phyloP scores from a whole-genome alignment of 2,888 invertebrate genomes.

The Ligdia adustata region DNA sequence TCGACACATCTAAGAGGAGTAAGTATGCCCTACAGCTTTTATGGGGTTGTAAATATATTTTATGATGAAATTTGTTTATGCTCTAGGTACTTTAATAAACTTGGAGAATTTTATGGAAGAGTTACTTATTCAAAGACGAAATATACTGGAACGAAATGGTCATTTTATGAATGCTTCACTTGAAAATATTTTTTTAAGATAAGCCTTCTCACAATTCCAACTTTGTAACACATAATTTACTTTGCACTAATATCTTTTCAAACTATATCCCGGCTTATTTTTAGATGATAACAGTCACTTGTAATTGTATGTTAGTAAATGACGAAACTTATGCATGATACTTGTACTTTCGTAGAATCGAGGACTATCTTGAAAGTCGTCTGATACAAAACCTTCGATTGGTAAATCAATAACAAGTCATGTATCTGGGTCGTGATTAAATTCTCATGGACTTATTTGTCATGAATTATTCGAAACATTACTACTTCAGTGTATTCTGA shows the following conservation, averaged over 20 bases:
- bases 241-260: too few relatives aligned
- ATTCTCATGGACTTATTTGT: constrained; percentile 10
- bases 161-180: too few relatives aligned
- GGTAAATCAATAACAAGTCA: constrained; percentile 10
- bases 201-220: too few relatives aligned
- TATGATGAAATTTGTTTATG: constrained; percentile 45
- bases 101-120: constrained; percentile 4
- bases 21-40: constrained; percentile 57
- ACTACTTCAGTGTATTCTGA: too few relatives aligned
- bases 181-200: too few relatives aligned
- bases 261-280: too few relatives aligned
- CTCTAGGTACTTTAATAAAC: constrained; percentile 6
- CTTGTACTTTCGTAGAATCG: too few relatives aligned
- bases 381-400: constrained; percentile 2
- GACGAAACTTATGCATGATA: too few relatives aligned
- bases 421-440: constrained; percentile 9
- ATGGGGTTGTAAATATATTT: constrained; percentile 44
- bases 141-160: too few relatives aligned
- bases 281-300: too few relatives aligned
- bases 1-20: constrained; percentile 74
- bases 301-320: too few relatives aligned
- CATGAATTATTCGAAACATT: constrained; percentile 7
- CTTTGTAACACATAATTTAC: too few relatives aligned
- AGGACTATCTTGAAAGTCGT: constrained; percentile 7
- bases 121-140: constrained; percentile 22